These are phyloP conservation scores for Xylota segnis DNA, from an alignment of 2,888 invertebrate species.

Conservation along the genomic window DNA sequence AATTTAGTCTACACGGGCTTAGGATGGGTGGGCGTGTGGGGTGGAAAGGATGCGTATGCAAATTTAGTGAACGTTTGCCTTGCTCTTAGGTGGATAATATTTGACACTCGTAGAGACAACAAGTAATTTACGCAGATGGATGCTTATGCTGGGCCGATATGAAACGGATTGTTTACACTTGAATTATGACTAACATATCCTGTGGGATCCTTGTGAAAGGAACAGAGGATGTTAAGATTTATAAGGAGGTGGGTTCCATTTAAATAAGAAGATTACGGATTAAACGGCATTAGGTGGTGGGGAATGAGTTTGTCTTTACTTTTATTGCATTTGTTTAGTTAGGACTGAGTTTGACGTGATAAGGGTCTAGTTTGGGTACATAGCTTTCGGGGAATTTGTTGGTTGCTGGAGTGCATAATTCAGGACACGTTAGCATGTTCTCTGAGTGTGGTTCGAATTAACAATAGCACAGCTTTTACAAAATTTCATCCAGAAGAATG, in stretches of 20 bases:
- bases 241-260: not conserved
- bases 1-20: not conserved
- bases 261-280: conserved; percentile 15
- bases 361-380: not conserved
- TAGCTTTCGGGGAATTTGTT: too few relatives aligned
- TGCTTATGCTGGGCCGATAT: conserved; percentile 20
- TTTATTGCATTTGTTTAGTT: conserved; percentile 1
- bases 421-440: too few relatives aligned
- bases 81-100: conserved; percentile 37
- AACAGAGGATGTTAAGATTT: conserved; percentile 23
- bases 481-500: too few relatives aligned
- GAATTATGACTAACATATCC: conserved; percentile 51
- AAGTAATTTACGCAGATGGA: conserved; percentile 44
- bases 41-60: conserved; percentile 29
- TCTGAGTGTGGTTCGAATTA: too few relatives aligned
- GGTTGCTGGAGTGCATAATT: too few relatives aligned
- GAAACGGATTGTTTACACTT: conserved; percentile 52
- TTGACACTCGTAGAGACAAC: conserved; percentile 42
- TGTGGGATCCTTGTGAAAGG: conserved; percentile 6
- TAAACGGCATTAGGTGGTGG: not conserved
- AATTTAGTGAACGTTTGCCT: conserved; percentile 39
- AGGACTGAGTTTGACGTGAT: not conserved
- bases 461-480: too few relatives aligned
- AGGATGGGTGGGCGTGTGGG: too few relatives aligned
- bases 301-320: not conserved